phyloP scores from a whole-genome alignment of 2,113 vertebrate species.

The Lepisosteus osseus region DNA sequence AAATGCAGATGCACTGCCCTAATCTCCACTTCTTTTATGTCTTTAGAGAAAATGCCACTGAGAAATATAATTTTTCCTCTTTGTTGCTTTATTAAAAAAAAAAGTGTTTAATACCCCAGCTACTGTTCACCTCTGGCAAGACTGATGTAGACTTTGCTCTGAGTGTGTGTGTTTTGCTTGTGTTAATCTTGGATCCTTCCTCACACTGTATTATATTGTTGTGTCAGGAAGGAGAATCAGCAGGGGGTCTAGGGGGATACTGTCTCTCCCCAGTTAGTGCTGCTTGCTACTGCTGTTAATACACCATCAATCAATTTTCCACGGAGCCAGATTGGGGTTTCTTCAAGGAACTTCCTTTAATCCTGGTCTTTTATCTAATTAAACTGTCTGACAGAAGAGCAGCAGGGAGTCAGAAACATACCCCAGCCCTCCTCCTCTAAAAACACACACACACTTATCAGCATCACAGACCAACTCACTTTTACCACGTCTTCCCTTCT shows the following conservation, averaged over 20 bases:
- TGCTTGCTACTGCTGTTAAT: conserved; percentile 31
- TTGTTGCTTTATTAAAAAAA: too few relatives aligned
- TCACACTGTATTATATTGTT: conserved; percentile 11
- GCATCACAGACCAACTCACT: neutral
- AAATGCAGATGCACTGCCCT: too few relatives aligned
- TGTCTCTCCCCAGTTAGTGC: conserved; percentile 18
- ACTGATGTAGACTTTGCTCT: neutral
- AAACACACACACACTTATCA: conserved; percentile 1
- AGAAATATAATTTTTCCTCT: too few relatives aligned
- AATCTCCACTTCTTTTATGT: too few relatives aligned
- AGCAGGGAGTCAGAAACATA: conserved; percentile 30
- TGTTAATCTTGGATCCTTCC: conserved; percentile 25
- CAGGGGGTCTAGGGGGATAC: conserved; percentile 18
- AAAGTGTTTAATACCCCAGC: too few relatives aligned
- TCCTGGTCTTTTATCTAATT: conserved; percentile 47
- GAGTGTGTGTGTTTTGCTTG: conserved; percentile 14
- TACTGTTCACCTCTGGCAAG: too few relatives aligned
- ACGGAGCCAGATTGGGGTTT: conserved; percentile 26
- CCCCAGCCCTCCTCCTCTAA: conserved; percentile 3
- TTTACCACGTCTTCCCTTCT: neutral
- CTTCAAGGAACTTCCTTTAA: conserved; percentile 41
- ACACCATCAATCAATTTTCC: conserved; percentile 40
- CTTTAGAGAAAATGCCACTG: too few relatives aligned
- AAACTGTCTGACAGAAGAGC: conserved; percentile 38
- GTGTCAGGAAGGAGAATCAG: conserved; percentile 5